Evolutionary conservation across 2,797 vertebrate species (phyloP).

Genomic region (Cossypha niveicapilla): DNA sequence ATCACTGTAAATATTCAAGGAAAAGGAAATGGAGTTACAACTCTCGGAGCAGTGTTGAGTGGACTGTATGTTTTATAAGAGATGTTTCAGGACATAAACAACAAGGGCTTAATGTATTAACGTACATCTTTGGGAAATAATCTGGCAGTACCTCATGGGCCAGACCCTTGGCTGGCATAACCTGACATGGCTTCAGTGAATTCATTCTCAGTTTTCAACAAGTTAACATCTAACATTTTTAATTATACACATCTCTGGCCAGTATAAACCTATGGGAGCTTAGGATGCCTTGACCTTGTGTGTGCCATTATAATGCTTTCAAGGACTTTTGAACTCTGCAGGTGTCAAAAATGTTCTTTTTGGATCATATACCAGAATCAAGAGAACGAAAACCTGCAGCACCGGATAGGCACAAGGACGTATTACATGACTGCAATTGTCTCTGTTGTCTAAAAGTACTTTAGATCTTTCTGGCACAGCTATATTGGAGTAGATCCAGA

Average conservation of each 20-base stretch:
- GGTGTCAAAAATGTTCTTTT: not conserved
- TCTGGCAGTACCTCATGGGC: not conserved
- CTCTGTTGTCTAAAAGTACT: not conserved
- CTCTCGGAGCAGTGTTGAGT: not conserved
- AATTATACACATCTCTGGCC: not conserved
- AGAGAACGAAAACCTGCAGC: not conserved
- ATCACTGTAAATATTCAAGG: not conserved
- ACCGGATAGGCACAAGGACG: not conserved
- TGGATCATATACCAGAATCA: not conserved
- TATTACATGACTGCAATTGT: not conserved
- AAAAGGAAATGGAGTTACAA: not conserved
- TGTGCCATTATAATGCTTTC: not conserved
- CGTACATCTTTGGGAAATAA: not conserved
- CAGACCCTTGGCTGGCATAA: not conserved
- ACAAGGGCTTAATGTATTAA: not conserved
- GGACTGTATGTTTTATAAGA: not conserved
- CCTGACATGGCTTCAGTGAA: not conserved
- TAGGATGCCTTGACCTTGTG: not conserved
- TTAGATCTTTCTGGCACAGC: not conserved
- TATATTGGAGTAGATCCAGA: not conserved
- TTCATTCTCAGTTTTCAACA: conserved; percentile 8
- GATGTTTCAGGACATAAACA: conserved; percentile 7
- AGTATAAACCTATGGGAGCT: not conserved
- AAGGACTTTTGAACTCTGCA: not conserved
- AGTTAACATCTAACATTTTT: not conserved